Conservation (phyloP, 2,113 vertebrate genomes). For the Andinoacara biseriatus region DNA sequence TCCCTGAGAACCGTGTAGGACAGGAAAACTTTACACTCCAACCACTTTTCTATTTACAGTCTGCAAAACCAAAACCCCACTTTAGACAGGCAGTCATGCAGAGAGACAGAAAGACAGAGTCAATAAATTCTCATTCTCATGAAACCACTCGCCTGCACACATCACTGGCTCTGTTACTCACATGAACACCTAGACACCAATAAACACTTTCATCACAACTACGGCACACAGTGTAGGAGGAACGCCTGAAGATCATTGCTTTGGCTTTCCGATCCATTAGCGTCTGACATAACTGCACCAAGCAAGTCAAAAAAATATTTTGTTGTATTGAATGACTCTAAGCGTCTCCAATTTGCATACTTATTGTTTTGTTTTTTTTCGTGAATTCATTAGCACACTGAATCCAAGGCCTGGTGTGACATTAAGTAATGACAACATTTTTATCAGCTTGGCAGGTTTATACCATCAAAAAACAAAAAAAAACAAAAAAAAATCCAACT, state of each 20-base stretch:
- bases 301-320: not conserved
- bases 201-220: slow-evolving; percentile 11
- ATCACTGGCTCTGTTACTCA: slow-evolving; percentile 26
- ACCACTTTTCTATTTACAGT: slow-evolving; percentile 32
- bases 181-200: slow-evolving; percentile 4
- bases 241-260: slow-evolving; percentile 9
- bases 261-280: not conserved
- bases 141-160: slow-evolving; percentile 36
- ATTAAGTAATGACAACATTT: not conserved
- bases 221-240: not conserved
- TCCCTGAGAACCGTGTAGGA: not conserved
- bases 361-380: slow-evolving; percentile 28
- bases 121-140: slow-evolving; percentile 52
- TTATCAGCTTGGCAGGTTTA: slow-evolving; percentile 11
- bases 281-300: not conserved
- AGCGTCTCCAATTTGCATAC: slow-evolving; percentile 1
- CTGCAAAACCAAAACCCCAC: slow-evolving; percentile 4
- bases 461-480: slow-evolving; percentile 23
- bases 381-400: not conserved
- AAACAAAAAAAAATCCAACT: slow-evolving; percentile 16
- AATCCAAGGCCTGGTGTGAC: not conserved
- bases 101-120: slow-evolving; percentile 26
- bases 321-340: not conserved
- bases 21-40: slow-evolving; percentile 6
- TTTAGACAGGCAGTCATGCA: slow-evolving; percentile 32